Evolutionary conservation across 2,797 vertebrate species (phyloP).

Genomic region (Orientallactaga sibirica): DNA sequence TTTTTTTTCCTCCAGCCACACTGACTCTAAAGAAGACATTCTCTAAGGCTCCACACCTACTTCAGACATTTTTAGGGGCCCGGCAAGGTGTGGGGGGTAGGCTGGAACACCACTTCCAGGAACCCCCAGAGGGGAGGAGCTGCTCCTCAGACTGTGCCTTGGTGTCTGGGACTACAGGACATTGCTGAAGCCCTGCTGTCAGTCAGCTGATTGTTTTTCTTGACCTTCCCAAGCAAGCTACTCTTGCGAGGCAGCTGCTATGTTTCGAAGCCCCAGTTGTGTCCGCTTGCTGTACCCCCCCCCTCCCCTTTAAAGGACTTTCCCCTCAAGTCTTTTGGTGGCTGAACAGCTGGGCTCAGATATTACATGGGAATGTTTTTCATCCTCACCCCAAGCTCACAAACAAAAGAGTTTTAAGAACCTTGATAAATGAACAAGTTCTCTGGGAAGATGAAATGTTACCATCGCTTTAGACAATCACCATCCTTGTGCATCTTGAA

Average conservation of each 20-base stretch:
- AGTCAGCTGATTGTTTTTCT: slow-evolving; percentile 77
- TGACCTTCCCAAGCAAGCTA: slow-evolving; percentile 82
- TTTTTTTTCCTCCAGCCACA: slow-evolving; percentile 23
- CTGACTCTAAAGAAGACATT: slow-evolving; percentile 74
- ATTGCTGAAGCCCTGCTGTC: not conserved
- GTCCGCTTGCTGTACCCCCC: slow-evolving; percentile 85
- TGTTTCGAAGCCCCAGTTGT: slow-evolving; percentile 88
- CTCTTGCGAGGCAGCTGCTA: slow-evolving; percentile 89
- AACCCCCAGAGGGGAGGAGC: slow-evolving; percentile 56
- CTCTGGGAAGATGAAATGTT: slow-evolving; percentile 85
- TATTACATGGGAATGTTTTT: slow-evolving; percentile 90
- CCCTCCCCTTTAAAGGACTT: slow-evolving; percentile 44
- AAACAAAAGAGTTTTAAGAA: slow-evolving; percentile 91
- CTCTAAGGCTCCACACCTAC: slow-evolving; percentile 68
- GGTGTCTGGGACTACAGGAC: not conserved
- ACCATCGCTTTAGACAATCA: slow-evolving; percentile 83
- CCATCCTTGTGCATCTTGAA: slow-evolving; percentile 84
- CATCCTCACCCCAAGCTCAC: slow-evolving; percentile 84
- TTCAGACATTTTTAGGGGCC: slow-evolving; percentile 77
- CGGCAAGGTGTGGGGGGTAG: not conserved
- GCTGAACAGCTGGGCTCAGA: slow-evolving; percentile 95
- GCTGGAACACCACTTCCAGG: slow-evolving; percentile 36
- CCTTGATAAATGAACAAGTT: slow-evolving; percentile 89
- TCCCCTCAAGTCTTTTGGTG: slow-evolving; percentile 91
- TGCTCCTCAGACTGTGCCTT: not conserved